Percentiles rank a stretch among this genome's conserved stretches.
phyloP scores from a whole-genome alignment of 1,140 invertebrate genomes.

The Bombus balteatus region DNA sequence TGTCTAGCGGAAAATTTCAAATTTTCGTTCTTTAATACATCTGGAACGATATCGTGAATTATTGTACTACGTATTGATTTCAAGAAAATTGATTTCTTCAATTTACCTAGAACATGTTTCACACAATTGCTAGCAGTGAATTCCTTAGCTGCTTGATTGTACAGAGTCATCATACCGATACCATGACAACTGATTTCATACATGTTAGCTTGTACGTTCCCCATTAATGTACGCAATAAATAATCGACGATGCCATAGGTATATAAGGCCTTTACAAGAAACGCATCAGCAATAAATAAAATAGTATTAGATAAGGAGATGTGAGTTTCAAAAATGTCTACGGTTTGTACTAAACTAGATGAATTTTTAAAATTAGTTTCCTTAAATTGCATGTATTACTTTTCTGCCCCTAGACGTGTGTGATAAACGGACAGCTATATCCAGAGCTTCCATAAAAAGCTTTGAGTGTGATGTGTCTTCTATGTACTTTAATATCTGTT shows the following conservation, averaged over 20 bases:
- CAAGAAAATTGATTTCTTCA: neutral
- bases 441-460: slow-evolving; percentile 54
- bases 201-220: slow-evolving; percentile 48
- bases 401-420: slow-evolving; percentile 65
- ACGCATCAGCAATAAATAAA: slow-evolving; percentile 4
- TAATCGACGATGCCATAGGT: slow-evolving; percentile 61
- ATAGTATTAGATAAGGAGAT: neutral
- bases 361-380: neutral
- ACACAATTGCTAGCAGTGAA: slow-evolving; percentile 61
- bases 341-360: neutral
- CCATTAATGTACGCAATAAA: slow-evolving; percentile 62
- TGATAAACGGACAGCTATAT: slow-evolving; percentile 67
- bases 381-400: slow-evolving; percentile 53
- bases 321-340: neutral
- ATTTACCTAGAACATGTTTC: slow-evolving; percentile 62
- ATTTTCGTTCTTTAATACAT: slow-evolving; percentile 65
- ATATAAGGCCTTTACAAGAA: slow-evolving; percentile 63
- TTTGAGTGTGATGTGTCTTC: slow-evolving; percentile 51
- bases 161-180: slow-evolving; percentile 69
- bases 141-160: slow-evolving; percentile 65
- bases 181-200: slow-evolving; percentile 63
- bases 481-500: slow-evolving; percentile 68
- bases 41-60: slow-evolving; percentile 53
- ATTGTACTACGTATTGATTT: neutral
- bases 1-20: slow-evolving; percentile 62